These are phyloP conservation scores for Brachyptera putata DNA, from an alignment of 2,888 invertebrate species.

Conservation along the genomic window DNA sequence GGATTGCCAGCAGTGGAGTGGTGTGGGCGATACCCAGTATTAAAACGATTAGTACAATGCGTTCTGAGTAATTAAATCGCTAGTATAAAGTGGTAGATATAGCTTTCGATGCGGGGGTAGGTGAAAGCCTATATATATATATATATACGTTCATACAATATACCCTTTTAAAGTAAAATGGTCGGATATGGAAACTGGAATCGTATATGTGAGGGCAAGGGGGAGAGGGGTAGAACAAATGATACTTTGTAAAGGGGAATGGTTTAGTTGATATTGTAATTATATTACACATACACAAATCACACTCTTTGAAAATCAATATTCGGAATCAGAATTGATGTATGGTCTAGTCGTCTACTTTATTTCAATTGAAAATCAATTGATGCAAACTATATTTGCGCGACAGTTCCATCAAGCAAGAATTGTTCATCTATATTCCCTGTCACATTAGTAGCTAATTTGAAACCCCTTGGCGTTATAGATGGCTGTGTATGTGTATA, in stretches of 20 bases:
- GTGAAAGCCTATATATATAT: too few species aligned
- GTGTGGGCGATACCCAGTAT: conserved; percentile 36
- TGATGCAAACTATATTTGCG: neutral
- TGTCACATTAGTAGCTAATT: neutral
- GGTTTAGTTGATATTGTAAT: conserved; percentile 15
- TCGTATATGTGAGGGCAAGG: neutral
- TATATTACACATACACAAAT: neutral
- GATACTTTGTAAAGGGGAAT: neutral
- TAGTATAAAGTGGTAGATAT: conserved; percentile 27
- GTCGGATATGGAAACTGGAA: conserved; percentile 9
- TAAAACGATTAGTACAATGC: conserved; percentile 40
- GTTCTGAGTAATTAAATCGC: conserved; percentile 40
- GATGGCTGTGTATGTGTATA: too few species aligned
- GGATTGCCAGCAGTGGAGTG: conserved; percentile 27
- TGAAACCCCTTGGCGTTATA: neutral
- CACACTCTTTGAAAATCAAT: conserved; percentile 10
- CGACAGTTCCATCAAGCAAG: conserved; percentile 2
- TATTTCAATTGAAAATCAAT: too few species aligned
- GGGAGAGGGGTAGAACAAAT: neutral
- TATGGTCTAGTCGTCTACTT: too few species aligned
- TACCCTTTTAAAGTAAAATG: neutral
- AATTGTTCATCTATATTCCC: too few species aligned
- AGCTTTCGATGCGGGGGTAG: conserved; percentile 2
- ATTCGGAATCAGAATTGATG: conserved; percentile 13
- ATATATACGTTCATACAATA: too few species aligned